phyloP scores from a whole-genome alignment of 2,113 vertebrate species.

The Gavialis gangeticus region DNA sequence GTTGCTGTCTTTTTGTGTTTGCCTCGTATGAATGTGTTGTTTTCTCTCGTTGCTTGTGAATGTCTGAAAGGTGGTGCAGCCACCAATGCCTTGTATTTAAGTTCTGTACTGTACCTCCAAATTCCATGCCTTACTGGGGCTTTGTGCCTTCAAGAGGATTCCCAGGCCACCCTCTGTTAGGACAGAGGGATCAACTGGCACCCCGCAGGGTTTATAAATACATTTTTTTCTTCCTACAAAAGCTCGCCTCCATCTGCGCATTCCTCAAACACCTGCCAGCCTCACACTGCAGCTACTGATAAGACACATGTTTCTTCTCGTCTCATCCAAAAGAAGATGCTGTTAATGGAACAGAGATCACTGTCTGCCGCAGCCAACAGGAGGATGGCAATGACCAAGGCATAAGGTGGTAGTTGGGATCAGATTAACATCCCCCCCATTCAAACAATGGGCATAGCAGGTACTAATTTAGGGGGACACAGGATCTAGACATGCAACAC shows the following conservation, averaged over 20 bases:
- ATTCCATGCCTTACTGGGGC: conserved; percentile 57
- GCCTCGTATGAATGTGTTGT: background rate
- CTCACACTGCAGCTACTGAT: background rate
- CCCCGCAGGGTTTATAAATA: conserved; percentile 50
- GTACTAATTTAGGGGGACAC: background rate
- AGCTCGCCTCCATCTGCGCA: background rate
- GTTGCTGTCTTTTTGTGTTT: background rate
- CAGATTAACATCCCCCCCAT: background rate
- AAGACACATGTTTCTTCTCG: background rate
- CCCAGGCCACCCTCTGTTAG: conserved; percentile 6
- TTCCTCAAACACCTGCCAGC: background rate
- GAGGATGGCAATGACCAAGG: background rate
- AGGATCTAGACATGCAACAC: background rate
- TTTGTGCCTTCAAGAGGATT: conserved; percentile 52
- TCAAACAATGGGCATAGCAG: too few relatives aligned
- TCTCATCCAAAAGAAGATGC: background rate
- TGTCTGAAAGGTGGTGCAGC: conserved; percentile 11
- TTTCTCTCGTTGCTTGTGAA: background rate
- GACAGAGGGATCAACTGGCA: background rate
- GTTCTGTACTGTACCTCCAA: conserved; percentile 35
- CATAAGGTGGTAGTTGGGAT: background rate
- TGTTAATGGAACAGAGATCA: background rate
- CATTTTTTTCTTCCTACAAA: conserved; percentile 41
- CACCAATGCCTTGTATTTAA: conserved; percentile 47
- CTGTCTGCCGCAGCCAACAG: background rate